Conservation (phyloP, 1,140 invertebrate genomes). For the Cephus cinctus region DNA sequence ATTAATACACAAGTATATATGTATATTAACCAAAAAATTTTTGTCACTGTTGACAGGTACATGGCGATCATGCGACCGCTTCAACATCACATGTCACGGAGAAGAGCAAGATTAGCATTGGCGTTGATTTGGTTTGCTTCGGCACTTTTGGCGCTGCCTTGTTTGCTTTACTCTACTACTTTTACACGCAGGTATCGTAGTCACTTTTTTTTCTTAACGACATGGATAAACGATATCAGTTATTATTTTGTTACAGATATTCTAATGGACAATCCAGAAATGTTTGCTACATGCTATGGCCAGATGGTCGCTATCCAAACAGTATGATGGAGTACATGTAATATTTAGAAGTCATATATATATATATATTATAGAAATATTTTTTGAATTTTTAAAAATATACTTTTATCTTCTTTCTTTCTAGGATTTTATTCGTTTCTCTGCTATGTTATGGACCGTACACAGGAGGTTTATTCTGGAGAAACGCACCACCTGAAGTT, state of each 20-base stretch:
- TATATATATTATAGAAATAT: no score
- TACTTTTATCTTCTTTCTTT: no score
- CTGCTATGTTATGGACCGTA: no score
- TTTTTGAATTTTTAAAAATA: no score
- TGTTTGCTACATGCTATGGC: conserved; percentile 67
- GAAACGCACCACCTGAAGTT: no score
- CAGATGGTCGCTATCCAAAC: conserved; percentile 61
- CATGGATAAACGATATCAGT: conserved; percentile 5
- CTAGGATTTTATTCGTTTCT: no score
- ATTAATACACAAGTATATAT: no score
- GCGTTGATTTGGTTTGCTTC: conserved; percentile 80
- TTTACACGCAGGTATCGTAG: conserved; percentile 67
- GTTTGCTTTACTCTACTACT: conserved; percentile 79
- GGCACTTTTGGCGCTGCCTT: conserved; percentile 75
- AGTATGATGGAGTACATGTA: conserved; percentile 63
- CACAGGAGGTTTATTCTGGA: no score
- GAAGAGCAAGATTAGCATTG: conserved; percentile 74
- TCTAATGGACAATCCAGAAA: conserved; percentile 58
- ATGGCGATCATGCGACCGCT: conserved; percentile 89
- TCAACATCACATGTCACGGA: conserved; percentile 78
- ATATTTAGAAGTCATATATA: no score
- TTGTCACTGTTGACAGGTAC: conserved; percentile 80
- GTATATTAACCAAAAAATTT: no score
- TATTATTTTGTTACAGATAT: conserved; percentile 43
- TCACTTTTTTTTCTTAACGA: conserved; percentile 1